Percentiles rank a stretch among this genome's conserved stretches.
Conservation (phyloP, 2,797 vertebrate species). For the Podarcis lilfordi region DNA sequence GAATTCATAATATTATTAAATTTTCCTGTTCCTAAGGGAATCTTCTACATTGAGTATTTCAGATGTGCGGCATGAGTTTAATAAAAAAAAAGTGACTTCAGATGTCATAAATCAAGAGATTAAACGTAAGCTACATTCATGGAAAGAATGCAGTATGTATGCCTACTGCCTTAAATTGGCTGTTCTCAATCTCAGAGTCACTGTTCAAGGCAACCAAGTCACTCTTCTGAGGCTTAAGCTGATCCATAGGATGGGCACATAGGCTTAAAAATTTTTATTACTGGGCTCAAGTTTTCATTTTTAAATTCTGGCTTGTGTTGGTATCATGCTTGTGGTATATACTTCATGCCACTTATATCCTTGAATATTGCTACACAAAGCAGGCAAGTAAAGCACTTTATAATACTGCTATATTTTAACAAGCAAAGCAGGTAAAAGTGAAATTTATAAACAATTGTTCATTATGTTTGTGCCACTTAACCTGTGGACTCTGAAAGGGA, state of each 20-base stretch:
- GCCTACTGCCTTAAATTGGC: conserved; percentile 37
- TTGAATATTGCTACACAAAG: conserved; percentile 5
- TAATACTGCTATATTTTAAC: not conserved
- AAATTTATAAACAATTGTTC: not conserved
- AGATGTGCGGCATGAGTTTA: conserved; percentile 44
- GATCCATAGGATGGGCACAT: not conserved
- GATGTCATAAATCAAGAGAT: conserved; percentile 70
- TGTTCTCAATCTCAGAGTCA: not conserved
- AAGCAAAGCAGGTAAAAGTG: conserved; percentile 14
- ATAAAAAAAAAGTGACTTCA: conserved; percentile 39
- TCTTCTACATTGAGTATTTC: conserved; percentile 64
- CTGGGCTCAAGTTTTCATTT: conserved; percentile 51
- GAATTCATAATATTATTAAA: conserved; percentile 65
- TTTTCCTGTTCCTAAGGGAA: conserved; percentile 67
- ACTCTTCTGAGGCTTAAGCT: not conserved
- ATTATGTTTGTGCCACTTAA: conserved; percentile 5
- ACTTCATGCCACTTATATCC: not conserved
- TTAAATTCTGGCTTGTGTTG: conserved; percentile 25
- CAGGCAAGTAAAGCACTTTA: not conserved
- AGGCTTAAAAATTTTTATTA: conserved; percentile 42
- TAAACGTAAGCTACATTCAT: conserved; percentile 39
- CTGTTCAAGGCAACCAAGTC: not conserved
- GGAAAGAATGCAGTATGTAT: conserved; percentile 31
- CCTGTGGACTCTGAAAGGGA: not conserved
- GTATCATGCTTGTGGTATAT: conserved; percentile 36